Evolutionary conservation across 2,797 vertebrate genomes (phyloP).

Genomic region (Acomys russatus): DNA sequence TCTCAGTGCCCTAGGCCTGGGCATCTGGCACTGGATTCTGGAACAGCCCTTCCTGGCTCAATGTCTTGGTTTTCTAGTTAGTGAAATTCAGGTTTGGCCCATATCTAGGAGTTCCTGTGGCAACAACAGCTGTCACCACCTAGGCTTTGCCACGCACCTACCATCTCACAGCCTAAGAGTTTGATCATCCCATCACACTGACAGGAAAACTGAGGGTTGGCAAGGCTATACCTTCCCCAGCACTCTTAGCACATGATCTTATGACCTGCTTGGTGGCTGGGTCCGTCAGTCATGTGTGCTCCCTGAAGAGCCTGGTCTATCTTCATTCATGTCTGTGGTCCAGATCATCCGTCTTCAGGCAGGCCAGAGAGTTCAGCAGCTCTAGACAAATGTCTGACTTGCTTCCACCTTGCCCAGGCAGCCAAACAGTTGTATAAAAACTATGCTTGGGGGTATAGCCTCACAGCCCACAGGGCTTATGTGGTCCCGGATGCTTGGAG

Average conservation of each 20-base stretch:
- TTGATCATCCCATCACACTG: rapidly evolving
- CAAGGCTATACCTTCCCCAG: not conserved
- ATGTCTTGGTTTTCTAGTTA: not conserved
- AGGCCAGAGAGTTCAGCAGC: not conserved
- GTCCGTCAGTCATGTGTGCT: not conserved
- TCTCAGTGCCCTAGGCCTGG: not conserved
- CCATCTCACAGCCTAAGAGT: not conserved
- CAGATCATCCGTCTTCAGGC: not conserved
- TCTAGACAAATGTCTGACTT: not conserved
- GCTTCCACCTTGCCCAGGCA: not conserved
- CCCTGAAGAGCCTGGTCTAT: not conserved
- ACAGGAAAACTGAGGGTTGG: not conserved
- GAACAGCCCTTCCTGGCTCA: not conserved
- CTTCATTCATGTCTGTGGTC: not conserved
- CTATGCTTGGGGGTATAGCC: not conserved
- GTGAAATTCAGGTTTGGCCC: not conserved
- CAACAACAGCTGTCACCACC: not conserved
- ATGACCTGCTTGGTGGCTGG: not conserved
- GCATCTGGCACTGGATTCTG: not conserved
- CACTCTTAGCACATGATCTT: rapidly evolving
- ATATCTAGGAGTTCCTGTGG: not conserved
- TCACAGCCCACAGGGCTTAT: not conserved
- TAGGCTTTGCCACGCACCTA: not conserved
- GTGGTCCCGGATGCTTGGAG: not conserved
- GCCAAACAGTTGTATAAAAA: not conserved